Evolutionary conservation across 1,140 invertebrate species (phyloP).

Genomic region (Agraylea sexmaculata): DNA sequence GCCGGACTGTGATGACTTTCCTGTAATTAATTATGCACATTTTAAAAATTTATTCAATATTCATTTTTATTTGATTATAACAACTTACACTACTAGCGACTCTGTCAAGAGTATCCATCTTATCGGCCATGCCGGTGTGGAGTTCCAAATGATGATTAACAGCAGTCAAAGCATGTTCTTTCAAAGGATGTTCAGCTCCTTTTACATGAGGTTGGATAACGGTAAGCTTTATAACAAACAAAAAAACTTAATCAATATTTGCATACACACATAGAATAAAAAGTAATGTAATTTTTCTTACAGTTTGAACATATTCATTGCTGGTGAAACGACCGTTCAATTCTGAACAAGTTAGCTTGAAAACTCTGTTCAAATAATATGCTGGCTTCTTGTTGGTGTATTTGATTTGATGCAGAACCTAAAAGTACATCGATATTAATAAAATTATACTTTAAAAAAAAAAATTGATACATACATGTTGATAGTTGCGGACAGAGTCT

Average conservation of each 20-base stretch:
- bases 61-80: not conserved
- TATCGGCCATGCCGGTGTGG: slow-evolving; percentile 34
- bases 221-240: slow-evolving; percentile 46
- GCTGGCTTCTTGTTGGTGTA: slow-evolving; percentile 91
- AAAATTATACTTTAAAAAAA: slow-evolving; percentile 2
- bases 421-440: slow-evolving; percentile 20
- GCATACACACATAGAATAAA: too few relatives aligned
- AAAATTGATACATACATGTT: slow-evolving; percentile 49
- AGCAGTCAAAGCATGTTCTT: slow-evolving; percentile 18
- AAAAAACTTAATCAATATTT: slow-evolving; percentile 7
- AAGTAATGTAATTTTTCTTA: too few relatives aligned
- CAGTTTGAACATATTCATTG: slow-evolving; percentile 88
- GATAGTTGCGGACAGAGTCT: slow-evolving; percentile 75
- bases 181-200: slow-evolving; percentile 14
- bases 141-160: slow-evolving; percentile 28
- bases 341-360: slow-evolving; percentile 88
- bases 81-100: slow-evolving; percentile 27
- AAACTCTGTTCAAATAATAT: slow-evolving; percentile 87
- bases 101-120: slow-evolving; percentile 31
- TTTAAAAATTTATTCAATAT: not conserved
- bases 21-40: slow-evolving; percentile 6
- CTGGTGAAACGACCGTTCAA: slow-evolving; percentile 85
- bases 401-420: slow-evolving; percentile 73
- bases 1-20: slow-evolving; percentile 11
- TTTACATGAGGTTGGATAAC: slow-evolving; percentile 64